These are phyloP conservation scores for Aporophyla nigra DNA, from an alignment of 2,888 invertebrate species.

Conservation along the genomic window DNA sequence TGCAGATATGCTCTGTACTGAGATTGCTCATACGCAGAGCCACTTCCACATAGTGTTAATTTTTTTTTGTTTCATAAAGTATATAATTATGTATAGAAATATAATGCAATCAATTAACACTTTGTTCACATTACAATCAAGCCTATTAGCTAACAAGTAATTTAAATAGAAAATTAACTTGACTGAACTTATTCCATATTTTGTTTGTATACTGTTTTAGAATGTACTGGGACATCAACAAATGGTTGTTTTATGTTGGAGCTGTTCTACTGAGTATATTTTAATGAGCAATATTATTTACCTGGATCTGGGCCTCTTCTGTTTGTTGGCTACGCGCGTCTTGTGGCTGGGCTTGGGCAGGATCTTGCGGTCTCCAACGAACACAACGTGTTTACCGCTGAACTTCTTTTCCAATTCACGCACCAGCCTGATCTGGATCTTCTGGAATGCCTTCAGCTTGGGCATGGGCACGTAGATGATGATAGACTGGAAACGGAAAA, in stretches of 20 bases:
- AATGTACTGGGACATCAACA: background rate
- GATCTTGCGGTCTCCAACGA: slow-evolving; percentile 99
- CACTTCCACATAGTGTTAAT: too few relatives aligned
- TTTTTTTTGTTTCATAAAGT: too few relatives aligned
- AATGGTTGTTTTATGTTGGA: too few relatives aligned
- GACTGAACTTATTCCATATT: too few relatives aligned
- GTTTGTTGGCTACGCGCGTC: slow-evolving; percentile 95
- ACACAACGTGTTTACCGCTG: slow-evolving; percentile 99
- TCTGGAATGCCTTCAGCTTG: slow-evolving; percentile 99
- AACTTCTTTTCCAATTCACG: slow-evolving; percentile 99
- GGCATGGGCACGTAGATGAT: slow-evolving; percentile 99
- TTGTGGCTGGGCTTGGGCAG: slow-evolving; percentile 99
- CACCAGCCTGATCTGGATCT: slow-evolving; percentile 98
- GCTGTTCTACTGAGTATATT: background rate
- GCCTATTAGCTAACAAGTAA: too few relatives aligned
- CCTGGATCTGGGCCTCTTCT: slow-evolving; percentile 94
- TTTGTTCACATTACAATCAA: too few relatives aligned
- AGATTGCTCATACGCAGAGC: background rate
- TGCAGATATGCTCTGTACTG: too few relatives aligned
- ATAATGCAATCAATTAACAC: too few relatives aligned
- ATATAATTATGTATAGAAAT: too few relatives aligned
- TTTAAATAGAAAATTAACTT: too few relatives aligned
- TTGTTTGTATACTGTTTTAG: too few relatives aligned
- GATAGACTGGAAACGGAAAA: slow-evolving; percentile 94
- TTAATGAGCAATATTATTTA: slow-evolving; percentile 52